Evolutionary conservation across 1,140 invertebrate species (phyloP).

Genomic region (Drusus annulatus): DNA sequence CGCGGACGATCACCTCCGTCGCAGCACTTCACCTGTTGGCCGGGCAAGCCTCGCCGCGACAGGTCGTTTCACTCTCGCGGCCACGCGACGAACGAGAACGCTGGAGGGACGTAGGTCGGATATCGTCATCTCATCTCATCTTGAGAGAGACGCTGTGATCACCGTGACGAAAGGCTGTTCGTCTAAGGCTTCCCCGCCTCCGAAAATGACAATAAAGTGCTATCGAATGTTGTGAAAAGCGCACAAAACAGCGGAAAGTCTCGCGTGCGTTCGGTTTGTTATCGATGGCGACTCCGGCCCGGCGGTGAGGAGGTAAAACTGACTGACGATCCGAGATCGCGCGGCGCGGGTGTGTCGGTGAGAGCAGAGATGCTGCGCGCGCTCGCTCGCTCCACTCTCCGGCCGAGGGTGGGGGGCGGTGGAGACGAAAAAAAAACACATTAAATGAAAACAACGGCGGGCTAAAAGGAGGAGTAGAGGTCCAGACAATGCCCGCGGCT

Average conservation of each 20-base stretch:
- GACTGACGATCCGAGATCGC: slow-evolving; percentile 23
- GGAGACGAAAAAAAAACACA: slow-evolving; percentile 45
- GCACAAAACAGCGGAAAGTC: slow-evolving; percentile 35
- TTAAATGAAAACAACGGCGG: slow-evolving; percentile 54
- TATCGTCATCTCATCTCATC: slow-evolving; percentile 28
- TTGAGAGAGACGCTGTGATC: slow-evolving; percentile 18
- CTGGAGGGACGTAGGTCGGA: slow-evolving; percentile 38
- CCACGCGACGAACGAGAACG: slow-evolving; percentile 18
- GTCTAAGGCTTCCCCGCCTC: slow-evolving; percentile 19
- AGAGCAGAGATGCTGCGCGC: slow-evolving; percentile 41
- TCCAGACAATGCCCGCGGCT: slow-evolving; percentile 53
- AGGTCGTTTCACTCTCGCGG: slow-evolving; percentile 37
- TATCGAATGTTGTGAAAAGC: neutral
- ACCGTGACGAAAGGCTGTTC: slow-evolving; percentile 9
- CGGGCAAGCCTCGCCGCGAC: slow-evolving; percentile 22
- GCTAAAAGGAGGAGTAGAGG: slow-evolving; percentile 53
- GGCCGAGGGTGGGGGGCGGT: slow-evolving; percentile 17
- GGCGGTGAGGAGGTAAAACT: slow-evolving; percentile 35
- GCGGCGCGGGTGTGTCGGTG: slow-evolving; percentile 33
- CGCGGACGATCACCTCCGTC: slow-evolving; percentile 21
- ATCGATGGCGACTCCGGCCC: slow-evolving; percentile 35
- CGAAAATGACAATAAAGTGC: slow-evolving; percentile 28
- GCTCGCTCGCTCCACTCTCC: neutral
- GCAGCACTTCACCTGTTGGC: slow-evolving; percentile 26
- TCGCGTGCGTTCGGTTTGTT: slow-evolving; percentile 30